Percentiles rank a stretch among this genome's conserved stretches.
phyloP scores from a whole-genome alignment of 2,797 vertebrate genomes.

The Petrocephalus sullivani region DNA sequence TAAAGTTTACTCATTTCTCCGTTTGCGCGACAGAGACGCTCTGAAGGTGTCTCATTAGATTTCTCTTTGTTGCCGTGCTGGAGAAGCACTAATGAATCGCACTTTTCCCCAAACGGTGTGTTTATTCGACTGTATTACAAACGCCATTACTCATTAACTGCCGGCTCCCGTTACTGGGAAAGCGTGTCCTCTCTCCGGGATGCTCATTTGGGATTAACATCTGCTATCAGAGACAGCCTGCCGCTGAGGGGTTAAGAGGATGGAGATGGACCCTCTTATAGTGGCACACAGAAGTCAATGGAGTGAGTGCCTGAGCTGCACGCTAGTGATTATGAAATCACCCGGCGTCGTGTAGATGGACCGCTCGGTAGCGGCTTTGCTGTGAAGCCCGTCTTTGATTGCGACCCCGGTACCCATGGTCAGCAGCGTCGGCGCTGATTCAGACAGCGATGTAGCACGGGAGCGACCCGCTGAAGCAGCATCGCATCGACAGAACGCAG shows the following conservation, averaged over 20 bases:
- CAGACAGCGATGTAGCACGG: not conserved
- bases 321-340: not conserved
- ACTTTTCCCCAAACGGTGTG: not conserved
- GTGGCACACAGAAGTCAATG: not conserved
- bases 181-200: not conserved
- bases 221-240: not conserved
- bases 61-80: slow-evolving; percentile 5
- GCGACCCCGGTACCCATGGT: not conserved
- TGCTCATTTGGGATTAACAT: not conserved
- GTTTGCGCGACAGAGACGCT: not conserved
- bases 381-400: not conserved
- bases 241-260: not conserved
- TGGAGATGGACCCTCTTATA: not conserved
- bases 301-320: not conserved
- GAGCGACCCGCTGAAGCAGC: not conserved
- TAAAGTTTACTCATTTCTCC: not conserved
- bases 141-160: not conserved
- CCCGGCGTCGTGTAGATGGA: not conserved
- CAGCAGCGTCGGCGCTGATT: not conserved
- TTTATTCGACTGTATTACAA: not conserved
- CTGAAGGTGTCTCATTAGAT: slow-evolving; percentile 14
- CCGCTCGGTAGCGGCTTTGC: not conserved
- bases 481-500: not conserved
- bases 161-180: not conserved
- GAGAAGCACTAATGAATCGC: slow-evolving; percentile 9